Conservation (phyloP, 2,888 invertebrate genomes). For the Drosophila gaucha region DNA sequence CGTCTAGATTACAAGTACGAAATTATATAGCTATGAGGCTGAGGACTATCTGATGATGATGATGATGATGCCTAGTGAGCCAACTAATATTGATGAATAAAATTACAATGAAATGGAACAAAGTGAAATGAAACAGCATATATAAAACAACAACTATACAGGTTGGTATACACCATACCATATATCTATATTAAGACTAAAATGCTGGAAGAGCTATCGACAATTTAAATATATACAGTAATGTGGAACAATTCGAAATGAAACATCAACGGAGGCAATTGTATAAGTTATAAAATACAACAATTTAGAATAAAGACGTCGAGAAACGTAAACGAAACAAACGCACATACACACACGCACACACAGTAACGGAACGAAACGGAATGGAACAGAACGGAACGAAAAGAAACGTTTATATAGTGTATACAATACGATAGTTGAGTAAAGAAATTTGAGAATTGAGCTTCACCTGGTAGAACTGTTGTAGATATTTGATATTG, state of each 20-base stretch:
- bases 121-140: conserved; percentile 1
- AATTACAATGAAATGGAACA: conserved; percentile 14
- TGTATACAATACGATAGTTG: conserved; percentile 59
- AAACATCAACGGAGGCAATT: conserved; percentile 36
- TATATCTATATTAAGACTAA: too few relatives aligned
- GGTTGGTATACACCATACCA: not conserved
- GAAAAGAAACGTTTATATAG: conserved; percentile 55
- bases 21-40: not conserved
- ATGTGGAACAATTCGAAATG: conserved; percentile 28
- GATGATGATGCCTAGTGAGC: not conserved
- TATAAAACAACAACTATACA: not conserved
- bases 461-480: conserved; percentile 83
- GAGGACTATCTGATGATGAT: not conserved
- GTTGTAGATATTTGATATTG: conserved; percentile 65
- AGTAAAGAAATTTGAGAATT: conserved; percentile 63
- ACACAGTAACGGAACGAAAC: conserved; percentile 24
- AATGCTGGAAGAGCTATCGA: conserved; percentile 16
- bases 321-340: conserved; percentile 20
- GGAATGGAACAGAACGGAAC: conserved; percentile 51
- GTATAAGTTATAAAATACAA: conserved; percentile 24
- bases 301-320: not conserved
- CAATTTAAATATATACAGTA: conserved; percentile 11
- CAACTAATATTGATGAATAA: too few relatives aligned
- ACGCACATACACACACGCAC: conserved; percentile 28
- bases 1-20: not conserved